Conservation (phyloP, 2,113 vertebrate genomes). For the Anarhynchus alexandrinus region DNA sequence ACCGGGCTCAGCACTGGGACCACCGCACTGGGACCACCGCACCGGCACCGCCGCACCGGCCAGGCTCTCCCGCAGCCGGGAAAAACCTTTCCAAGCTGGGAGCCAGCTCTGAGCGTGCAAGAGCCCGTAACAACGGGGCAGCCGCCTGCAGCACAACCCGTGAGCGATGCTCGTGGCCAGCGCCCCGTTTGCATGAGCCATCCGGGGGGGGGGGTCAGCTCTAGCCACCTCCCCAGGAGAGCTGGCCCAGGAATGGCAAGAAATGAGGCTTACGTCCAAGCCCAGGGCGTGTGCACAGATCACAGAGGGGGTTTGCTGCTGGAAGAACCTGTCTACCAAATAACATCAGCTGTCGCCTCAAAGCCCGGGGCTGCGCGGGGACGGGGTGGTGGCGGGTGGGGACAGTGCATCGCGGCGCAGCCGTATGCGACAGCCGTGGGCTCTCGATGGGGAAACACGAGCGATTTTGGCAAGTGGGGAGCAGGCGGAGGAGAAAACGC, state of each 20-base stretch:
- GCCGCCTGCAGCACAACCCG: rapidly evolving
- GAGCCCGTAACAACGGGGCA: rapidly evolving
- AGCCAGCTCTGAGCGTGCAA: not conserved
- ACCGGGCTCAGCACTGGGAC: rapidly evolving
- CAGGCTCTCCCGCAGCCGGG: not conserved
- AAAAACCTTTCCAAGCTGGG: not conserved
- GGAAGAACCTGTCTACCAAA: not conserved
- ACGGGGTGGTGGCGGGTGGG: not conserved
- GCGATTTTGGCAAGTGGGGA: not conserved
- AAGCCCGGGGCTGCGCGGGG: rapidly evolving
- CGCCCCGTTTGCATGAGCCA: rapidly evolving
- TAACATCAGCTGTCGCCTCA: not conserved
- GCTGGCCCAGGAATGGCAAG: not conserved
- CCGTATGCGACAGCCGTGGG: rapidly evolving
- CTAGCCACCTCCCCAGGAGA: rapidly evolving
- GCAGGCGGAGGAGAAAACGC: not conserved
- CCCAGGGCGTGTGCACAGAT: no score
- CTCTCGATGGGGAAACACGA: rapidly evolving
- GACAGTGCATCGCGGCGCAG: rapidly evolving
- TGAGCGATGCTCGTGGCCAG: not conserved
- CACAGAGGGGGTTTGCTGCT: not conserved
- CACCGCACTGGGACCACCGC: rapidly evolving
- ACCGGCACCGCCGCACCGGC: rapidly evolving
- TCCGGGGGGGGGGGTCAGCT: not conserved
- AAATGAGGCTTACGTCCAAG: not conserved